phyloP scores from a whole-genome alignment of 2,113 vertebrate genomes.

The Callipepla squamata region DNA sequence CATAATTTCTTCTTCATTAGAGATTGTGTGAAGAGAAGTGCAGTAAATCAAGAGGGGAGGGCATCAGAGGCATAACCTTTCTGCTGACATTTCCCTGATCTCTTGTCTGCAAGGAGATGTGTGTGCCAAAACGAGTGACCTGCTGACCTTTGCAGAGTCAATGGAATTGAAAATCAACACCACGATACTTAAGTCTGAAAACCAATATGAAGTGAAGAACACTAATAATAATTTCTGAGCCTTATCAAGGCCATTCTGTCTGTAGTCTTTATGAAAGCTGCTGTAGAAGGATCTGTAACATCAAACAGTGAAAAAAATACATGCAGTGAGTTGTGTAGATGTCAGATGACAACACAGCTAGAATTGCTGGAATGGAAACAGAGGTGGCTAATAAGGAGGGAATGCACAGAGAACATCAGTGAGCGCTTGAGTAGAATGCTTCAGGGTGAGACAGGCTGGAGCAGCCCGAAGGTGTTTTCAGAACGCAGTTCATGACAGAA shows the following conservation, averaged over 20 bases:
- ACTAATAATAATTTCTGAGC: background rate
- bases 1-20: background rate
- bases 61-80: background rate
- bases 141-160: background rate
- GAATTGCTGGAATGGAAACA: background rate
- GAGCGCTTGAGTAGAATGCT: background rate
- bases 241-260: background rate
- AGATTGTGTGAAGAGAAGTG: background rate
- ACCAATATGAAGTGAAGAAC: background rate
- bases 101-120: background rate
- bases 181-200: background rate
- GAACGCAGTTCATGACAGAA: background rate
- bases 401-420: rapidly evolving
- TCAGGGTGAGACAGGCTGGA: background rate
- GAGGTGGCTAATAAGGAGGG: background rate
- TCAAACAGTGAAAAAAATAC: background rate
- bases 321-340: background rate
- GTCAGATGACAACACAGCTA: background rate
- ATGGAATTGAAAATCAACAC: slow-evolving; percentile 1
- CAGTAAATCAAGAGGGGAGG: background rate
- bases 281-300: background rate
- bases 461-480: background rate
- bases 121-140: background rate
- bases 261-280: background rate
- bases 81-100: background rate